Evolutionary conservation across 2,888 invertebrate genomes (phyloP), one percentile per base, ranked within the genome.

Genomic region (Acleris sparsana): DNA sequence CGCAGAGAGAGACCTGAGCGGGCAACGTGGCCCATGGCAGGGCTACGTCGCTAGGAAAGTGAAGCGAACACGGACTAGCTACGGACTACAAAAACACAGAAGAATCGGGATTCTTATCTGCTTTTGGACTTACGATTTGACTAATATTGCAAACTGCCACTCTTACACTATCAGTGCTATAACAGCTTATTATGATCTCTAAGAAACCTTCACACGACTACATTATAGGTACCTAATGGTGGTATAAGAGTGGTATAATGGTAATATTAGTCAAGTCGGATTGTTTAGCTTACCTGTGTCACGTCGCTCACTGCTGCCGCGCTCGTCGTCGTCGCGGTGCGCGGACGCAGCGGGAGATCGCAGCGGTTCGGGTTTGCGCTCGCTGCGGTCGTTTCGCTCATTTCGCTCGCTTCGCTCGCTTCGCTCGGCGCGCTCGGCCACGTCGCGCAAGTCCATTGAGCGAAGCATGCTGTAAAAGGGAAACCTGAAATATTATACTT

Each of bases 391-490:
- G 76, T 71, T 72, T 18, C 48, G 62, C 59, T 79, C 85, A 76
- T 71, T 72, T 18, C 48, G 62, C 59, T 79, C 85, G 76, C 70
- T 72, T 49, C 48, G 62, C 59, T 44, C 44, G 44, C 1, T 46
- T 46, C 46, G 46, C 46, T 46, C 85, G 77, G 71, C 72, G 71
- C 39, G 39, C 39, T 79, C 85, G 77, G 71, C 72, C 72, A 72
- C 33, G 61, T 66, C 65, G 49, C 73, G 75, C 64, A 77, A 94
- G 84, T 97, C 96, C 75, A 96, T 94, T 60, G 96, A 95, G 83
- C 95, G 94, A 80, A 96, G 89, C 75, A 95, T 94, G 87, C 95
- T 95, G 93, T 7, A 89, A 76, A 78, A 79, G 75, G 56, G 56
- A 59, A 72, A 20, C 49, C 1, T 49, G 17, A 17, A 17, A 7